Evolutionary conservation across 2,888 invertebrate species (phyloP).

Genomic region (Synergus japonicus): DNA sequence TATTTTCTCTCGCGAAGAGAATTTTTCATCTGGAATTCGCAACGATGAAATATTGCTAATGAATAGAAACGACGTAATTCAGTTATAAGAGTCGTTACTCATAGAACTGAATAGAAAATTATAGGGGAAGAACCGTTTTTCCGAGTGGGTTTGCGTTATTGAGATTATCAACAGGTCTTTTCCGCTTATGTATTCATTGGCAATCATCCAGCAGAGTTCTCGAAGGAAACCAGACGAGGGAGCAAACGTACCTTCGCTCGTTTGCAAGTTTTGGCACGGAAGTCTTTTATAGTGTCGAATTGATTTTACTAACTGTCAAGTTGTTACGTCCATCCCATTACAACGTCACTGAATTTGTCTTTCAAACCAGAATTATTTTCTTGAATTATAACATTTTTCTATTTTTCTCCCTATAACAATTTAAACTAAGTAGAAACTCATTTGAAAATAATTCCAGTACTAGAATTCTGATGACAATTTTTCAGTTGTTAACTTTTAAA

Average conservation of each 20-base stretch:
- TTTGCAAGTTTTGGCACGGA: constrained; percentile 54
- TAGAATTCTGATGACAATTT: too few relatives aligned
- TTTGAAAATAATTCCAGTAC: too few relatives aligned
- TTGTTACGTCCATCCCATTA: background rate
- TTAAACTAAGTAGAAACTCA: too few relatives aligned
- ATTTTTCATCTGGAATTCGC: constrained; percentile 6
- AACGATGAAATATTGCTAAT: constrained; percentile 33
- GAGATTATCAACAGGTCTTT: constrained; percentile 74
- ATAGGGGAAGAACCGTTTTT: constrained; percentile 8
- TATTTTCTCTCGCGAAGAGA: background rate
- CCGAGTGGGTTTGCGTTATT: constrained; percentile 46
- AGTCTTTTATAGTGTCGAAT: constrained; percentile 46
- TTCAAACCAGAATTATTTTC: background rate
- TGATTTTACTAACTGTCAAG: constrained; percentile 38
- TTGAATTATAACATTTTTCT: too few relatives aligned
- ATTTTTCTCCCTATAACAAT: too few relatives aligned
- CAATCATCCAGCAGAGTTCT: constrained; percentile 68
- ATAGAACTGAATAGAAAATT: constrained; percentile 23
- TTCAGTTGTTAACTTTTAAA: too few relatives aligned
- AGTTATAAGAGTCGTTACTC: constrained; percentile 30
- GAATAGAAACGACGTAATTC: constrained; percentile 38
- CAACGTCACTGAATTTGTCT: background rate
- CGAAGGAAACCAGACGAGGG: constrained; percentile 51
- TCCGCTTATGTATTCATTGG: constrained; percentile 73
- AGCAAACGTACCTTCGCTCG: constrained; percentile 52